These are phyloP conservation scores for Mycteria americana DNA, from an alignment of 2,797 vertebrate species.

Conservation along the genomic window DNA sequence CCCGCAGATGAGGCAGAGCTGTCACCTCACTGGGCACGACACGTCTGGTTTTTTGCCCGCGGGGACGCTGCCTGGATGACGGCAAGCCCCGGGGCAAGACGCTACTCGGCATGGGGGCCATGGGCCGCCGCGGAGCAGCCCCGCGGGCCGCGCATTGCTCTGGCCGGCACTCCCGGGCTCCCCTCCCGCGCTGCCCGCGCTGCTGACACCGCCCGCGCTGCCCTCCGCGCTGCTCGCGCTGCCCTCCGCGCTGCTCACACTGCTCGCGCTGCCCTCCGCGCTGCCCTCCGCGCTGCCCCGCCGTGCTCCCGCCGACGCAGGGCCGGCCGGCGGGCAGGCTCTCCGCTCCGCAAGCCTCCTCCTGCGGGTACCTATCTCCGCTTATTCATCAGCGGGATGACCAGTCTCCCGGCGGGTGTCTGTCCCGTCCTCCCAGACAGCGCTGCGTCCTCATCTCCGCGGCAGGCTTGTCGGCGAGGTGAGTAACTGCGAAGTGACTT, in stretches of 20 bases:
- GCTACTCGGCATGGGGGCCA: neutral
- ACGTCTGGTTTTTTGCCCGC: rapidly evolving
- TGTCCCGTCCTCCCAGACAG: constrained; percentile 68
- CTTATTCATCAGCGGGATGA: constrained; percentile 70
- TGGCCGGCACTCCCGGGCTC: neutral
- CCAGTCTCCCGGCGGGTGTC: constrained; percentile 43
- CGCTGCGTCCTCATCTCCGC: constrained; percentile 54
- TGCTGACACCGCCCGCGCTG: too few species aligned
- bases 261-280: neutral
- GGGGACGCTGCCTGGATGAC: neutral
- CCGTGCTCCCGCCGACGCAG: neutral
- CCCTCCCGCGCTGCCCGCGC: neutral
- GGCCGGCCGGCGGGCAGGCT: neutral
- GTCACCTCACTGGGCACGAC: neutral
- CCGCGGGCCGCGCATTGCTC: neutral
- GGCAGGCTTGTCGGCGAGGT: constrained; percentile 61
- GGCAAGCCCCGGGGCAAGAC: neutral
- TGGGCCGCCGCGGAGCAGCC: neutral
- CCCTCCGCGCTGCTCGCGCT: neutral
- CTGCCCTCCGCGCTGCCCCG: neutral
- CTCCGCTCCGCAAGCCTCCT: neutral
- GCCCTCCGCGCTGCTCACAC: neutral
- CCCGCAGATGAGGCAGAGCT: neutral
- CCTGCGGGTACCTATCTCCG: constrained; percentile 11
- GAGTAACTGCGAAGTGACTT: constrained; percentile 70